These are phyloP conservation scores for Volucella bombylans DNA, from an alignment of 2,888 invertebrate species.

Conservation along the genomic window DNA sequence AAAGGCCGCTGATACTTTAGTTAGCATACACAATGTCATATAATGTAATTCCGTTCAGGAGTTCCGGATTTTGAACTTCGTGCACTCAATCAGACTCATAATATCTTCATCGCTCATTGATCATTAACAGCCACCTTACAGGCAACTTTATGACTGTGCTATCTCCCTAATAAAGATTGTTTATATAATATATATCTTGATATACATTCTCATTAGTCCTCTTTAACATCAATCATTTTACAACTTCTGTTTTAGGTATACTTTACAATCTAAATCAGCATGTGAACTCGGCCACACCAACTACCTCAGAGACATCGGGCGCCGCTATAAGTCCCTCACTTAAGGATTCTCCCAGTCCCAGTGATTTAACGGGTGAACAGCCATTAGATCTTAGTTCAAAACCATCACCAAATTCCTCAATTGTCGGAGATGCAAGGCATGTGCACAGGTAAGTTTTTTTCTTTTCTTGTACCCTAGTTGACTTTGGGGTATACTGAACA, in stretches of 20 bases:
- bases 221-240: slow-evolving; percentile 66
- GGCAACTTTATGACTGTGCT: too few relatives aligned
- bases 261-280: slow-evolving; percentile 76
- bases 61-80: too few relatives aligned
- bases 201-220: not conserved
- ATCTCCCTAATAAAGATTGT: too few relatives aligned
- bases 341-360: slow-evolving; percentile 83
- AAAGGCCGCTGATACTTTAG: too few relatives aligned
- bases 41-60: too few relatives aligned
- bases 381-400: slow-evolving; percentile 94
- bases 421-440: slow-evolving; percentile 84
- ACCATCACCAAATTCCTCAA: slow-evolving; percentile 84
- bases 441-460: slow-evolving; percentile 87
- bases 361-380: slow-evolving; percentile 86
- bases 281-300: slow-evolving; percentile 81
- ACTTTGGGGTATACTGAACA: too few relatives aligned
- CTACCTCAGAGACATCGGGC: slow-evolving; percentile 82
- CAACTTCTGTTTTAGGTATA: slow-evolving; percentile 48
- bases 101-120: too few relatives aligned
- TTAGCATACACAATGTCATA: too few relatives aligned
- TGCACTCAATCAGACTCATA: too few relatives aligned
- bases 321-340: slow-evolving; percentile 81
- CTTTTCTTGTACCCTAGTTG: not conserved
- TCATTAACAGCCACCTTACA: too few relatives aligned
- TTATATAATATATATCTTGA: too few relatives aligned